Evolutionary conservation across 2,797 vertebrate genomes (phyloP).

Genomic region (Chromobotia macracanthus): DNA sequence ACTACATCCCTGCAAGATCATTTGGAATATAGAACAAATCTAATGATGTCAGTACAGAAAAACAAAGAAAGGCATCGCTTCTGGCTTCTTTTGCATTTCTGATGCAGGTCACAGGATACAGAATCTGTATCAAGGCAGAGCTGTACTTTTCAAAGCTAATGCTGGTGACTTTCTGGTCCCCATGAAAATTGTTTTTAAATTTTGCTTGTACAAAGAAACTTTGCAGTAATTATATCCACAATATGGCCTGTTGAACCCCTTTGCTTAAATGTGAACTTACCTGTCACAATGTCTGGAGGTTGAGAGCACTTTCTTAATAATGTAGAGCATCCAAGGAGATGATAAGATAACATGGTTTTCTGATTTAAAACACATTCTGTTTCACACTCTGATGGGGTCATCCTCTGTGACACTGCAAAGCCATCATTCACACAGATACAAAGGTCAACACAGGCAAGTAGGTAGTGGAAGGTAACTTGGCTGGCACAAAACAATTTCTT

Average conservation of each 20-base stretch:
- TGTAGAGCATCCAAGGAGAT: background rate
- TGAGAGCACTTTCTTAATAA: slow-evolving; percentile 1
- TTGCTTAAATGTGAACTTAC: slow-evolving; percentile 15
- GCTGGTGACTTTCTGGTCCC: background rate
- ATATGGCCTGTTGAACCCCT: background rate
- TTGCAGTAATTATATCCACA: background rate
- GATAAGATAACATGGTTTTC: background rate
- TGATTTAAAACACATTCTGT: background rate
- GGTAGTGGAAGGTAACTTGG: background rate
- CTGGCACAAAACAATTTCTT: background rate
- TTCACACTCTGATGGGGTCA: background rate
- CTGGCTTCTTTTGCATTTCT: background rate
- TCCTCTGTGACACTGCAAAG: background rate
- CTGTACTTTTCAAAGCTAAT: background rate
- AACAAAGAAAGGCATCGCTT: no score
- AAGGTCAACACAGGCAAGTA: slow-evolving; percentile 27
- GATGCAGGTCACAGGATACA: background rate
- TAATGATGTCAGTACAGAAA: background rate
- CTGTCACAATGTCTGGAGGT: background rate
- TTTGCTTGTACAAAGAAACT: no score
- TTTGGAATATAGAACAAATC: background rate
- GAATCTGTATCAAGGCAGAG: background rate
- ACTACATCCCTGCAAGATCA: background rate
- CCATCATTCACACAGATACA: slow-evolving; percentile 4
- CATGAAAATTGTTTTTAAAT: no score